These are phyloP conservation scores for Proterorhinus semilunaris DNA, from an alignment of 2,113 vertebrate species.

Conservation along the genomic window DNA sequence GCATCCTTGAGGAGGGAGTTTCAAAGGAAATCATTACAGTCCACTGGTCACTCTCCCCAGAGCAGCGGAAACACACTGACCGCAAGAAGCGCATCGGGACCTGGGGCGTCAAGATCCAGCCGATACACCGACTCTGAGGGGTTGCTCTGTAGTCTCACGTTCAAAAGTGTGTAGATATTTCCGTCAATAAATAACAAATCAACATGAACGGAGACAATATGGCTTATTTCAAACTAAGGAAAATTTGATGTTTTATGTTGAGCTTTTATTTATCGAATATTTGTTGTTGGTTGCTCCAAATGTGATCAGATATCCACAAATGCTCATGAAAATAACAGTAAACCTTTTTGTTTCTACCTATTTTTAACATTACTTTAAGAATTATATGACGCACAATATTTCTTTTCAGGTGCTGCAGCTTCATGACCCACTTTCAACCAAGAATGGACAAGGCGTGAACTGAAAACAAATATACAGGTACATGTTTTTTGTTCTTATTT, in stretches of 20 bases:
- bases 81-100: neutral
- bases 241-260: neutral
- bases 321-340: no score
- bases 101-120: slow-evolving; percentile 2
- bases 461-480: no score
- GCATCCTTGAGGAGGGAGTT: slow-evolving; percentile 1
- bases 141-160: neutral
- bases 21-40: slow-evolving; percentile 9
- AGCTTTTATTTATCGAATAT: neutral
- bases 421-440: no score
- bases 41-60: neutral
- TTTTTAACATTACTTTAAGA: no score
- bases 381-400: no score
- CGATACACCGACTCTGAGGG: slow-evolving; percentile 1
- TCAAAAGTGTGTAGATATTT: neutral
- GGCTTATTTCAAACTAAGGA: neutral
- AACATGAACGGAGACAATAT: neutral
- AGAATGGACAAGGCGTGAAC: no score
- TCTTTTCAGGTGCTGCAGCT: no score
- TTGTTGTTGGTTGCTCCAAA: no score
- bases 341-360: no score
- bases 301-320: no score
- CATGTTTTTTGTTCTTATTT: no score
- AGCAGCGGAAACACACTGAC: neutral
- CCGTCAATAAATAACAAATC: neutral